These are phyloP conservation scores for Danaus melanippus DNA, from an alignment of 1,140 invertebrate species.

Conservation along the genomic window DNA sequence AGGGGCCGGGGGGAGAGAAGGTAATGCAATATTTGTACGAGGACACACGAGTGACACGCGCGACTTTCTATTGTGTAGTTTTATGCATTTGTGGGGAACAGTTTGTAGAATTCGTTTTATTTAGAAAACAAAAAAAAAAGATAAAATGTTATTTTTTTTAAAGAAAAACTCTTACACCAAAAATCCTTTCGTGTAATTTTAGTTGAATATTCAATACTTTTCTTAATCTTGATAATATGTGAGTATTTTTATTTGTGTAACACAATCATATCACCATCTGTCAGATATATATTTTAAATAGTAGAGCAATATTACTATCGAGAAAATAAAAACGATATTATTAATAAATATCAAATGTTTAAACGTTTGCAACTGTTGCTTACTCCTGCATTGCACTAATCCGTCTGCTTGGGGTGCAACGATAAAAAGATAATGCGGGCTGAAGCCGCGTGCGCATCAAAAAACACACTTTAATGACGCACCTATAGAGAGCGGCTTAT, in stretches of 20 bases:
- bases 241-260: too few relatives aligned
- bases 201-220: too few relatives aligned
- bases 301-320: too few relatives aligned
- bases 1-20: constrained; percentile 16
- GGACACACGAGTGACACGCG: constrained; percentile 65
- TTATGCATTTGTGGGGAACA: constrained; percentile 41
- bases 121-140: too few relatives aligned
- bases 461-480: constrained; percentile 59
- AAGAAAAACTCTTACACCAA: too few relatives aligned
- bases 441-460: constrained; percentile 62
- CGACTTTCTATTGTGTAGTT: constrained; percentile 42
- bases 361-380: constrained; percentile 21
- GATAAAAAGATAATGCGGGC: constrained; percentile 69
- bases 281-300: too few relatives aligned
- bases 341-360: constrained; percentile 7
- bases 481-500: constrained; percentile 59
- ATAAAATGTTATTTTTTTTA: too few relatives aligned
- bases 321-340: constrained; percentile 5
- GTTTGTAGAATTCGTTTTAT: constrained; percentile 3
- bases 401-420: constrained; percentile 58
- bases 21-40: constrained; percentile 67
- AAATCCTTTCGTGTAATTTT: too few relatives aligned
- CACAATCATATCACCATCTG: too few relatives aligned
- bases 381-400: constrained; percentile 48
- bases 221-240: too few relatives aligned